Conservation (phyloP, 2,888 invertebrate genomes). For the Epinotia demarniana region DNA sequence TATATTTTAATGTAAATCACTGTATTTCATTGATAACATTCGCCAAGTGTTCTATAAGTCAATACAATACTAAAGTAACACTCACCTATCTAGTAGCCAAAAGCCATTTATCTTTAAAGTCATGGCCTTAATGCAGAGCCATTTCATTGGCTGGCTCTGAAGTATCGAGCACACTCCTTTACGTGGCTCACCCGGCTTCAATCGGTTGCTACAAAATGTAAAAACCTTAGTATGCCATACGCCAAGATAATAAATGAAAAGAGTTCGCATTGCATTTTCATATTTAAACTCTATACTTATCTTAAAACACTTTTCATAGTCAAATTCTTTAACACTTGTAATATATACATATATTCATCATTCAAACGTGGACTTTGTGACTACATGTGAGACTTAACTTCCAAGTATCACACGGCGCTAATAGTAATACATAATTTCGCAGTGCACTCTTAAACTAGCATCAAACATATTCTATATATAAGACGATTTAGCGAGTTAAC, state of each 20-base stretch:
- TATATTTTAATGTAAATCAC: constrained; percentile 7
- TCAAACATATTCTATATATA: constrained; percentile 7
- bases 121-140: constrained; percentile 57
- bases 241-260: constrained; percentile 54
- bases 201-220: constrained; percentile 78
- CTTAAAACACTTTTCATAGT: constrained; percentile 57
- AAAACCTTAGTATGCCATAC: constrained; percentile 71
- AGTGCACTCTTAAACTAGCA: constrained; percentile 28
- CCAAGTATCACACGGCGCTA: constrained; percentile 42
- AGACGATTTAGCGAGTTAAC: neutral
- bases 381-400: constrained; percentile 63
- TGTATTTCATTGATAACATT: constrained; percentile 53
- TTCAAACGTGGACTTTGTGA: constrained; percentile 64
- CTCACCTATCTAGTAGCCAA: constrained; percentile 68
- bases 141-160: constrained; percentile 58
- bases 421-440: constrained; percentile 45
- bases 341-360: constrained; percentile 35
- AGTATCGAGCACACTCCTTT: constrained; percentile 57
- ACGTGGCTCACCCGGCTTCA: constrained; percentile 72
- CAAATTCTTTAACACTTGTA: constrained; percentile 44
- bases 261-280: constrained; percentile 66
- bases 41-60: constrained; percentile 56
- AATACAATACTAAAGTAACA: constrained; percentile 54
- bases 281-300: constrained; percentile 65
- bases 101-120: constrained; percentile 56